phyloP scores from a whole-genome alignment of 2,888 invertebrate genomes.

The Trissolcus japonicus region DNA sequence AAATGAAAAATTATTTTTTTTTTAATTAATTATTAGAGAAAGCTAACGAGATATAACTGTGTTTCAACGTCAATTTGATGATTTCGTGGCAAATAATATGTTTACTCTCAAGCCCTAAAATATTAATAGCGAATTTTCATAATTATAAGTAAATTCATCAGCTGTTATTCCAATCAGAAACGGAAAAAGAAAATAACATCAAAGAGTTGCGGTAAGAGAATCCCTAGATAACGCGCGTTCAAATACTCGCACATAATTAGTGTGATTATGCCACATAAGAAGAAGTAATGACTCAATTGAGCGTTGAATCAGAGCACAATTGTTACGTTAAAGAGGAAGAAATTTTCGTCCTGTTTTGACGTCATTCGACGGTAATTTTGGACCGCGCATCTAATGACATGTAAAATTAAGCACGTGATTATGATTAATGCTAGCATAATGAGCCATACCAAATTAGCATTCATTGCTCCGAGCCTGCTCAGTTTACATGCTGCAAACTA shows the following conservation, averaged over 20 bases:
- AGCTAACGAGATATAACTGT: too few relatives aligned
- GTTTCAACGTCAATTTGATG: too few relatives aligned
- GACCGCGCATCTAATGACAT: conserved; percentile 27
- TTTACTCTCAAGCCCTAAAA: too few relatives aligned
- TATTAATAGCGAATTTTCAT: too few relatives aligned
- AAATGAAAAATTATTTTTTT: too few relatives aligned
- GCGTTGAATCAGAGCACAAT: conserved; percentile 12
- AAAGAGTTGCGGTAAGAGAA: too few relatives aligned
- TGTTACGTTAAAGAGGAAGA: conserved; percentile 21
- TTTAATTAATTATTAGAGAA: too few relatives aligned
- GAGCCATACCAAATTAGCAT: conserved; percentile 24
- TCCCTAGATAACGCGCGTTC: too few relatives aligned
- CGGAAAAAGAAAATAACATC: too few relatives aligned
- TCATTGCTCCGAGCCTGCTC: conserved; percentile 15
- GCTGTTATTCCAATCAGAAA: not conserved
- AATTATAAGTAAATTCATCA: not conserved
- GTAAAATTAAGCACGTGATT: conserved; percentile 20
- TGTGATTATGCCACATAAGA: not conserved
- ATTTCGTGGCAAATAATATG: too few relatives aligned
- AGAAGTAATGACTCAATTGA: conserved; percentile 2
- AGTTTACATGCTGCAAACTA: conserved; percentile 9
- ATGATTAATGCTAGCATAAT: conserved; percentile 39
- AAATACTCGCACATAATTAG: too few relatives aligned
- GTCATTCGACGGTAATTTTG: conserved; percentile 40
- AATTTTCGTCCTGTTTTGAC: conserved; percentile 20